Evolutionary conservation across 2,888 invertebrate species (phyloP), one percentile per base, ranked within the genome.

Genomic region (Ametastegia equiseti): DNA sequence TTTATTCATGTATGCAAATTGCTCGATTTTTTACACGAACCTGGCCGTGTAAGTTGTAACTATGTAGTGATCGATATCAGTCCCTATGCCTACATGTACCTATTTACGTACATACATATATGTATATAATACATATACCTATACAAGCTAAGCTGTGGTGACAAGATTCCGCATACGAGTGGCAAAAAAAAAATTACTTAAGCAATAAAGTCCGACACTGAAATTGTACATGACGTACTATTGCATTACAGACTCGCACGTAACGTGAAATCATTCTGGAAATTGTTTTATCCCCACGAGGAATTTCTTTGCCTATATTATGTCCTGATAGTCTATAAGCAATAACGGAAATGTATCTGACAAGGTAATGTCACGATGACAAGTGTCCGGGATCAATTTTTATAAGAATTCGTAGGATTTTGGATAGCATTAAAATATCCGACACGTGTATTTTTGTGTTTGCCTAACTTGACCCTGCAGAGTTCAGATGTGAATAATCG

Each of bases 1-100:
- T 39, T 65, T 39, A 33, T 39, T 67, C 65, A 67, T 39, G 65
- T 39, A 36, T 67, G 39, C n/a, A 67, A 39, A 67, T 67, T 27
- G 33, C 15, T 67, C 36, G 39, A n/a, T 67, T 67, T 39, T 19
- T 67, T 19, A 39, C 39, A 67, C 65, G 39, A 67, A 39, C 15
- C 65, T 67, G 0, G 7, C 39, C n/a, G 27, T 47, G 42, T 71
- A 47, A 45, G 47, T 71, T 47, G 71, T 30, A 47, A 71, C 45
- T 27, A 47, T 27, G 7, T 23, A 19, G 36, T 27, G 39, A 67
- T 67, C 39, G 11, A 67, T 67, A 67, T 67, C 65, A 39, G 1
- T 23, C 39, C 7, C 2, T 27, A 30, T 11, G 39, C 23, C 36
- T 5, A 11, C 33, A 13, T 63, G 15, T 54, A 6, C n/a, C 1